Evolutionary conservation across 2,113 vertebrate species (phyloP).

Genomic region (Ceyx melanurus): DNA sequence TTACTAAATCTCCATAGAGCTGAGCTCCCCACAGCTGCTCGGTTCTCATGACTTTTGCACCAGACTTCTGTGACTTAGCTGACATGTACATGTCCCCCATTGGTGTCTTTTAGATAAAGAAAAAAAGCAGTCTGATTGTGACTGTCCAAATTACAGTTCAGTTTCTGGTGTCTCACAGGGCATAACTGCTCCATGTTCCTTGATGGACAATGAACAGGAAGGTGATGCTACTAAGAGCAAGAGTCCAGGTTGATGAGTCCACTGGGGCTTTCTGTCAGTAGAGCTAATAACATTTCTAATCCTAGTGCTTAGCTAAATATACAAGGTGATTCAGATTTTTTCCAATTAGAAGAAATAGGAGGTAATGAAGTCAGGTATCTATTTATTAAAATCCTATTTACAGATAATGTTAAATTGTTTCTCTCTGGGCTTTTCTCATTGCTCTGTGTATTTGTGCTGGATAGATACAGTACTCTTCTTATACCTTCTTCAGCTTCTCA

Average conservation of each 20-base stretch:
- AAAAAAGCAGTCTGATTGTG: not conserved
- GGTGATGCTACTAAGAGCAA: not conserved
- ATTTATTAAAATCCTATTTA: not conserved
- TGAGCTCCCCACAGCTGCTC: not conserved
- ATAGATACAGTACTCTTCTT: not conserved
- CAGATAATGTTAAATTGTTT: not conserved
- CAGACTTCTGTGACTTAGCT: not conserved
- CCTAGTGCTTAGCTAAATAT: not conserved
- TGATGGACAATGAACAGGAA: fast-evolving
- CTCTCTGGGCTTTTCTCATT: not conserved
- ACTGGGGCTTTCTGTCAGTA: not conserved
- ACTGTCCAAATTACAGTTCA: not conserved
- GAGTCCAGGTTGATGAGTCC: not conserved
- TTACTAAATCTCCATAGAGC: not conserved
- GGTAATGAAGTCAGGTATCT: not conserved
- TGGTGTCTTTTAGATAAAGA: not conserved
- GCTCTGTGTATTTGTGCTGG: not conserved
- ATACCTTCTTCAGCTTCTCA: not conserved
- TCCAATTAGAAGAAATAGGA: not conserved
- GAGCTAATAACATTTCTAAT: not conserved
- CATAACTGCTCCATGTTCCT: not conserved
- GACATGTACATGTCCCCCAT: no score
- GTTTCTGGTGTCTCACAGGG: not conserved
- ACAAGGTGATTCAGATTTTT: not conserved
- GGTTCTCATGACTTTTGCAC: not conserved